phyloP scores from a whole-genome alignment of 2,113 vertebrate genomes.

The Oenanthe oenanthe region DNA sequence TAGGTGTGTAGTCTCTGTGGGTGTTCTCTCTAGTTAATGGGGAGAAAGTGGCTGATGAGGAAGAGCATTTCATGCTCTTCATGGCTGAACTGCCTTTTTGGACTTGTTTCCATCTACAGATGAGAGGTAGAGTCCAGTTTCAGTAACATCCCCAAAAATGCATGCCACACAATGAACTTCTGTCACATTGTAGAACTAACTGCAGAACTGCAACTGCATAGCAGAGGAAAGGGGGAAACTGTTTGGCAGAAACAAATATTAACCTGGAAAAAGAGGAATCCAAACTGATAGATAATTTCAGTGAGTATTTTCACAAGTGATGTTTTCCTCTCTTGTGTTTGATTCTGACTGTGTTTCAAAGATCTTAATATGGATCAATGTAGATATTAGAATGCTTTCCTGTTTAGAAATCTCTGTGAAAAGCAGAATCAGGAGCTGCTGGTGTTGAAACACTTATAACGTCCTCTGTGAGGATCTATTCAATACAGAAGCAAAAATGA shows the following conservation, averaged over 20 bases:
- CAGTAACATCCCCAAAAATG: neutral
- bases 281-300: neutral
- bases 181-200: neutral
- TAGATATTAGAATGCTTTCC: neutral
- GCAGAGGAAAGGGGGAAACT: neutral
- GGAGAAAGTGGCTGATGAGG: neutral
- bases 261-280: neutral
- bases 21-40: neutral
- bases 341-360: neutral
- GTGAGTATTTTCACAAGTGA: neutral
- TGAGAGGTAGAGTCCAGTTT: accelerated
- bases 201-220: neutral
- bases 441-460: neutral
- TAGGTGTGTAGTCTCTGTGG: neutral
- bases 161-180: neutral
- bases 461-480: neutral
- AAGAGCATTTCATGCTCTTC: neutral
- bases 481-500: neutral
- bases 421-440: neutral
- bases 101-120: neutral
- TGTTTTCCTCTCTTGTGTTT: neutral
- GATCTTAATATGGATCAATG: neutral
- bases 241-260: neutral
- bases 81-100: neutral
- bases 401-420: neutral